Percentiles rank a stretch among this genome's conserved stretches.
Evolutionary conservation across 64 coral and sea anemone genomes (phyloP).

Genomic region (Stichodactyla mertensii): DNA sequence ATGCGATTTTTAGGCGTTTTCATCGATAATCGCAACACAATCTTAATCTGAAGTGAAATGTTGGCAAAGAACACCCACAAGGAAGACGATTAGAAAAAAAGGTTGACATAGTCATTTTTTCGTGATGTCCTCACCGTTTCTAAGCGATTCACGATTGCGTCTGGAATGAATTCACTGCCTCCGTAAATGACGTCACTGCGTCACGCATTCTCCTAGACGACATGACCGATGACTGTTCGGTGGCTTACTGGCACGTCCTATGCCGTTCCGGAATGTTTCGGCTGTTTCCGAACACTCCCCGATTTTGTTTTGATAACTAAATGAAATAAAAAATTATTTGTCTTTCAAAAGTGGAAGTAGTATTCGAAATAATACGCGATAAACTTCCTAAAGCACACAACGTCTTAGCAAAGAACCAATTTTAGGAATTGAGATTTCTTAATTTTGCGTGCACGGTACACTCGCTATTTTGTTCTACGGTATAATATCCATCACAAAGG

Average conservation of each 20-base stretch:
- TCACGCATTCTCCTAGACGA: neutral
- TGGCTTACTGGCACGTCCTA: neutral
- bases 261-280: neutral
- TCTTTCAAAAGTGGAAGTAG: neutral
- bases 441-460: too few relatives aligned
- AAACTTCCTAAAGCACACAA: too few relatives aligned
- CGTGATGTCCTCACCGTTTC: neutral
- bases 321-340: neutral
- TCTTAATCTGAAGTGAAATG: neutral
- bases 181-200: neutral
- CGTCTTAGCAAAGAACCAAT: too few relatives aligned
- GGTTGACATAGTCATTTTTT: neutral
- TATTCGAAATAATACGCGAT: neutral
- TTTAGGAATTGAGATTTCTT: too few relatives aligned
- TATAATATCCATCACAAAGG: neutral
- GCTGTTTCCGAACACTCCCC: slow-evolving; percentile 22
- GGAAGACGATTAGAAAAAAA: neutral
- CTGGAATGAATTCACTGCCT: neutral
- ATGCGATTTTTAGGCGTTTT: neutral
- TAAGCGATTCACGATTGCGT: slow-evolving; percentile 6
- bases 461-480: neutral
- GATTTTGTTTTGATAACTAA: neutral
- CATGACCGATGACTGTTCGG: slow-evolving; percentile 1
- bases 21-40: neutral
- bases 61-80: neutral